Evolutionary conservation across 1,140 invertebrate species (phyloP).

Genomic region (Chironomus striatipennis): DNA sequence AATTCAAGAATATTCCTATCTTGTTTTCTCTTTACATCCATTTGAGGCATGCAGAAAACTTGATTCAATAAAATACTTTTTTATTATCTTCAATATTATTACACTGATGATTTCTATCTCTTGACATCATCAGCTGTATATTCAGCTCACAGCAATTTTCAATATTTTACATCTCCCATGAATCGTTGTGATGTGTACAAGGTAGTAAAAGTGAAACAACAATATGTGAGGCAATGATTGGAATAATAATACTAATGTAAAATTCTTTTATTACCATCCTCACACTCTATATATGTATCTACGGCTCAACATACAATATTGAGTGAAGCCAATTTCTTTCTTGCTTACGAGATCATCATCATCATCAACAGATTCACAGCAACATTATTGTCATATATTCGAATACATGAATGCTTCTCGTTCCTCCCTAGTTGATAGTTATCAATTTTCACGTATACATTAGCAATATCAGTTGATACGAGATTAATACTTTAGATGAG

Average conservation of each 20-base stretch:
- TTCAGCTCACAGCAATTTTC: too few relatives aligned
- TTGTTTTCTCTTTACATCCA: too few relatives aligned
- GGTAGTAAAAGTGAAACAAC: neutral
- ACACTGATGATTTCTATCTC: conserved; percentile 8
- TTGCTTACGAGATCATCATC: neutral
- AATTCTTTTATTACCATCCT: neutral
- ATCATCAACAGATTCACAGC: neutral
- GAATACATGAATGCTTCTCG: neutral
- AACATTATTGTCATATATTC: neutral
- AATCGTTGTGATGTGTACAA: too few relatives aligned
- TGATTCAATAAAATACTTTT: neutral
- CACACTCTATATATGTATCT: neutral
- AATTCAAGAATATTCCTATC: too few relatives aligned
- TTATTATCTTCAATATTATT: neutral
- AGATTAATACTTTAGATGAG: neutral
- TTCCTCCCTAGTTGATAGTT: neutral
- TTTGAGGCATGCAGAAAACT: neutral
- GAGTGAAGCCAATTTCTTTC: too few relatives aligned
- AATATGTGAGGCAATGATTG: neutral
- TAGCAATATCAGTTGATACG: too few relatives aligned
- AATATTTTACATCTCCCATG: too few relatives aligned
- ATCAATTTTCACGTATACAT: neutral
- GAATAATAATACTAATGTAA: neutral
- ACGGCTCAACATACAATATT: neutral
- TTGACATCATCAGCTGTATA: neutral